These are phyloP conservation scores for Atopsyche davidsoni DNA, from an alignment of 1,140 invertebrate species.

Conservation along the genomic window DNA sequence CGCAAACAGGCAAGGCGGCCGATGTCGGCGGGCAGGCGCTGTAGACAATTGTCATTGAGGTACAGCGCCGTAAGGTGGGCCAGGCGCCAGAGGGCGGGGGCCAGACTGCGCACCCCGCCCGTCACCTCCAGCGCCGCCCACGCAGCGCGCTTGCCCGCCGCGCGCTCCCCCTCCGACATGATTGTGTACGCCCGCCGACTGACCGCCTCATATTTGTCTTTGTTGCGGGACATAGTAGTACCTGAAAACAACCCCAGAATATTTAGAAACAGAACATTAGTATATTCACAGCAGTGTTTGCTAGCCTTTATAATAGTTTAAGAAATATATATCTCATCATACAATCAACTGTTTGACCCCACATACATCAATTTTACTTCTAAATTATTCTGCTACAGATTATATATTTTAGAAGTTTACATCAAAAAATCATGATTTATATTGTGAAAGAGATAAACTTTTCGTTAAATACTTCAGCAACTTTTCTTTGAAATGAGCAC, in stretches of 20 bases:
- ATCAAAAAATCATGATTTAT: too few relatives aligned
- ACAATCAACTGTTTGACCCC: too few relatives aligned
- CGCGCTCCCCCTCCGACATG: slow-evolving; percentile 86
- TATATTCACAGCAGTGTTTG: too few relatives aligned
- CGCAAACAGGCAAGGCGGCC: slow-evolving; percentile 74
- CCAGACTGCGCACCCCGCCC: slow-evolving; percentile 90
- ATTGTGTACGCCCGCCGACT: slow-evolving; percentile 80
- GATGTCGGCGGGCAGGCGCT: slow-evolving; percentile 84
- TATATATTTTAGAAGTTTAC: too few relatives aligned
- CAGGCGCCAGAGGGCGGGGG: slow-evolving; percentile 84
- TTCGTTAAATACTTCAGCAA: too few relatives aligned
- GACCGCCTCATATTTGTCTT: slow-evolving; percentile 67
- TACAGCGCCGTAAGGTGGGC: slow-evolving; percentile 88
- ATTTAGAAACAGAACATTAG: too few relatives aligned
- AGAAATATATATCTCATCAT: too few relatives aligned
- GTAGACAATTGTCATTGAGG: slow-evolving; percentile 89
- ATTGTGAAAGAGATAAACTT: too few relatives aligned
- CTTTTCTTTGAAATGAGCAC: too few relatives aligned
- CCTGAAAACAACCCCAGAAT: slow-evolving; percentile 38
- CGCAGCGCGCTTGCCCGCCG: slow-evolving; percentile 83
- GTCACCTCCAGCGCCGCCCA: slow-evolving; percentile 75
- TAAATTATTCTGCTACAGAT: too few relatives aligned
- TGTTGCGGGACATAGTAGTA: slow-evolving; percentile 59
- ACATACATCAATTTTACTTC: too few relatives aligned
- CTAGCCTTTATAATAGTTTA: too few relatives aligned